Conservation (phyloP, 2,113 vertebrate genomes). For the Scomber japonicus region DNA sequence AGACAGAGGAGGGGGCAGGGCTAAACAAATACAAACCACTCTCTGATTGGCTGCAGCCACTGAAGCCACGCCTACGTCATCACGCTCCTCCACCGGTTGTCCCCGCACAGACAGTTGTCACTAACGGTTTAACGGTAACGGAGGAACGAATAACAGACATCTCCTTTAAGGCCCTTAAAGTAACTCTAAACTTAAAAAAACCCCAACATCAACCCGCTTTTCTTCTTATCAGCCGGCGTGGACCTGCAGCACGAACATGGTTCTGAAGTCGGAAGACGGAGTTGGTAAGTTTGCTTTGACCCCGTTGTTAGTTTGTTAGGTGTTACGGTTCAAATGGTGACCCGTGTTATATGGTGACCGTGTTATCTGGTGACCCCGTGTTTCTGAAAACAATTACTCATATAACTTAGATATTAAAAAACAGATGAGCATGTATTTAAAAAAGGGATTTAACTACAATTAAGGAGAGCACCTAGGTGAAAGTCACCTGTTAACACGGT, state of each 20-base stretch:
- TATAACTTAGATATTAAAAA: no score
- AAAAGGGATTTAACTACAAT: no score
- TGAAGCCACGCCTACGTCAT: conserved; percentile 43
- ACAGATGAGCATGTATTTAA: no score
- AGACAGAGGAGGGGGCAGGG: neutral
- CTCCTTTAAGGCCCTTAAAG: neutral
- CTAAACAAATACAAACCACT: neutral
- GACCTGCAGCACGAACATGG: conserved; percentile 52
- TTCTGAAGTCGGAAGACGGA: conserved; percentile 80
- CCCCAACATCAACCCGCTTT: neutral
- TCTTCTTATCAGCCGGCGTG: no score
- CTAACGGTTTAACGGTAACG: conserved; percentile 9
- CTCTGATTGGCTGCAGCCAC: conserved; percentile 59
- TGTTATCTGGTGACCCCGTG: neutral
- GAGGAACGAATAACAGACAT: neutral
- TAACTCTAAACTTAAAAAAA: conserved; percentile 3
- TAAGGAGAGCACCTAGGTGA: no score
- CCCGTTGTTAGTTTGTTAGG: neutral
- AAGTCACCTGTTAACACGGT: no score
- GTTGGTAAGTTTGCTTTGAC: conserved; percentile 76
- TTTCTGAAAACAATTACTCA: no score
- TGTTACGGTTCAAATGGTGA: no score
- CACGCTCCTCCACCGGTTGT: conserved; percentile 51
- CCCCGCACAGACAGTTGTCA: conserved; percentile 57
- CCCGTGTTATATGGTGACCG: no score